These are phyloP conservation scores for Plodia interpunctella DNA, from an alignment of 1,140 invertebrate species.

Conservation along the genomic window DNA sequence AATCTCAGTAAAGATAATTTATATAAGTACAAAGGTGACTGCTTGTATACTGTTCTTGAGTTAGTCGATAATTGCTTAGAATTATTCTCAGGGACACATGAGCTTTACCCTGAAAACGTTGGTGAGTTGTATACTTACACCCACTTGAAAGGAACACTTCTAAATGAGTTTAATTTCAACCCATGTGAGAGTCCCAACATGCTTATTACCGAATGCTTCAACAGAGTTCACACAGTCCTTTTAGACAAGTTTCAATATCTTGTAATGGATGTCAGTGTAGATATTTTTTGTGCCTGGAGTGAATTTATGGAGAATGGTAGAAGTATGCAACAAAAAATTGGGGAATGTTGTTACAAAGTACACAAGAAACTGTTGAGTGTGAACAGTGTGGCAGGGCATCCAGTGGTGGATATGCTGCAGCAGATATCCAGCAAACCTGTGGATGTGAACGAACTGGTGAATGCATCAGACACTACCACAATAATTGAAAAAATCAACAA, in stretches of 20 bases:
- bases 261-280: conserved; percentile 59
- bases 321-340: conserved; percentile 57
- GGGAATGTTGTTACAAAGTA: conserved; percentile 49
- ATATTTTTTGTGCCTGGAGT: conserved; percentile 69
- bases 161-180: conserved; percentile 25
- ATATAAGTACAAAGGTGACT: conserved; percentile 50
- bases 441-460: conserved; percentile 47
- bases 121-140: conserved; percentile 46
- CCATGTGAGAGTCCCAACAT: conserved; percentile 31
- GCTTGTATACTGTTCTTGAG: conserved; percentile 36
- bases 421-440: conserved; percentile 58
- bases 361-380: conserved; percentile 29
- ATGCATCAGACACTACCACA: conserved; percentile 31
- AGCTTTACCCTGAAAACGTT: conserved; percentile 25
- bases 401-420: conserved; percentile 51
- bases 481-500: conserved; percentile 50
- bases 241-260: conserved; percentile 47
- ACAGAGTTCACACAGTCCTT: conserved; percentile 42
- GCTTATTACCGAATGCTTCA: conserved; percentile 35
- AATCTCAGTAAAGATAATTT: conserved; percentile 42
- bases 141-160: conserved; percentile 33
- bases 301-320: conserved; percentile 56
- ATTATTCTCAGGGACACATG: conserved; percentile 30
- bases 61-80: conserved; percentile 40
- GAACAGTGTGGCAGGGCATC: conserved; percentile 40